Conservation (phyloP, 2,888 invertebrate genomes). For the Cantharis lateralis region DNA sequence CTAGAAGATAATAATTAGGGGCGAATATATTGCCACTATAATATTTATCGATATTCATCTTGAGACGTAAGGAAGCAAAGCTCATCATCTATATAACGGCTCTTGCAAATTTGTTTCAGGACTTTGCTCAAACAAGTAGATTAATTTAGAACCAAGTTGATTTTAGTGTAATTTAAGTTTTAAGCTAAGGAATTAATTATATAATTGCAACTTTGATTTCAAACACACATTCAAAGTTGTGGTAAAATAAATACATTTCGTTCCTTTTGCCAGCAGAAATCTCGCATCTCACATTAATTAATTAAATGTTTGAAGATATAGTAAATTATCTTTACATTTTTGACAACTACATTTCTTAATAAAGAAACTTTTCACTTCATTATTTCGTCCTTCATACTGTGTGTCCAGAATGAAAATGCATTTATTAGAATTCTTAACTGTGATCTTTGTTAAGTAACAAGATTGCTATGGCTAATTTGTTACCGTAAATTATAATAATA, state of each 20-base stretch:
- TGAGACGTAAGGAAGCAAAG: neutral
- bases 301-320: neutral
- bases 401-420: no score
- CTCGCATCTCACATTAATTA: neutral
- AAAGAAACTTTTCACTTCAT: neutral
- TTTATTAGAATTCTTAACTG: no score
- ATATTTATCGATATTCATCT: neutral
- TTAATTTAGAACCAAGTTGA: conserved; percentile 1
- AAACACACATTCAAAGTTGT: neutral
- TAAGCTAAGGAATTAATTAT: neutral
- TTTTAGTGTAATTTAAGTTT: conserved; percentile 1
- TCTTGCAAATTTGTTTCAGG: neutral
- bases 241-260: neutral
- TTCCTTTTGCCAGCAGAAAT: neutral
- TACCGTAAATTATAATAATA: no score
- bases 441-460: no score
- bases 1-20: neutral
- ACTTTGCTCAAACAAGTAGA: neutral
- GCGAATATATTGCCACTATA: neutral
- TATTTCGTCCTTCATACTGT: no score
- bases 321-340: neutral
- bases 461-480: no score
- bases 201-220: neutral
- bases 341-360: neutral
- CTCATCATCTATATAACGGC: neutral